Evolutionary conservation across 2,113 vertebrate genomes (phyloP).

Genomic region (Terrapene triunguis): DNA sequence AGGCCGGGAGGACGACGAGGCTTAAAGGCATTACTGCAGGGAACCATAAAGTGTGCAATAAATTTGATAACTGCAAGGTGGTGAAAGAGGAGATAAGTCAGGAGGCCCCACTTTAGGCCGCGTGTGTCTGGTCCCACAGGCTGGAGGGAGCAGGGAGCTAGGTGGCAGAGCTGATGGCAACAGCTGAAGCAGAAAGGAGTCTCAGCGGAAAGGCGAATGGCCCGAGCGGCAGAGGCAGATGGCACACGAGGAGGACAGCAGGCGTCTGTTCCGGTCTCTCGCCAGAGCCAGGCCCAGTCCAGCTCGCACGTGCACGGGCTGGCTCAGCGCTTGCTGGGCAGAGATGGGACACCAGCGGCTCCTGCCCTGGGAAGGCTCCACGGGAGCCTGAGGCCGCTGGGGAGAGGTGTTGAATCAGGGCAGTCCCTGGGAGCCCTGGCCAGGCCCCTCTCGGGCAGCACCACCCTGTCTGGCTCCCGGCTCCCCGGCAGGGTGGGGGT

Average conservation of each 20-base stretch:
- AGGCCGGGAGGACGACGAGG: background rate
- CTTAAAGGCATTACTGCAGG: background rate
- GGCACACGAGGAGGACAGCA: background rate
- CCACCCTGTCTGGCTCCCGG: background rate
- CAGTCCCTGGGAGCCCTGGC: background rate
- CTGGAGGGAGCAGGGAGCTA: background rate
- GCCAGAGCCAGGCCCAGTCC: background rate
- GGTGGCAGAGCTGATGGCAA: background rate
- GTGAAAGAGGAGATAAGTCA: background rate
- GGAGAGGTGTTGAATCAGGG: no score
- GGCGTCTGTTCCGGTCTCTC: background rate
- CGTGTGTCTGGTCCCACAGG: background rate
- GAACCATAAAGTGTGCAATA: background rate
- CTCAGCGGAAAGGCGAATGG: background rate
- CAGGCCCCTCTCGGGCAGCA: background rate
- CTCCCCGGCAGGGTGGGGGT: background rate
- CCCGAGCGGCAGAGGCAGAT: background rate
- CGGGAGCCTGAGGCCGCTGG: no score
- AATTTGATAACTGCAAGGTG: background rate
- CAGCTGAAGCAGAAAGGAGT: background rate
- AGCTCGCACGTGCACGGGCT: background rate
- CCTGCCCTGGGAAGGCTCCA: no score
- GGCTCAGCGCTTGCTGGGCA: background rate
- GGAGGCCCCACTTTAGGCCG: background rate
- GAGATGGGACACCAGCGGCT: no score